Percentiles rank a stretch among this genome's conserved stretches.
Conservation (phyloP, 1,140 invertebrate species). For the Scaptodrosophila lebanonensis region DNA sequence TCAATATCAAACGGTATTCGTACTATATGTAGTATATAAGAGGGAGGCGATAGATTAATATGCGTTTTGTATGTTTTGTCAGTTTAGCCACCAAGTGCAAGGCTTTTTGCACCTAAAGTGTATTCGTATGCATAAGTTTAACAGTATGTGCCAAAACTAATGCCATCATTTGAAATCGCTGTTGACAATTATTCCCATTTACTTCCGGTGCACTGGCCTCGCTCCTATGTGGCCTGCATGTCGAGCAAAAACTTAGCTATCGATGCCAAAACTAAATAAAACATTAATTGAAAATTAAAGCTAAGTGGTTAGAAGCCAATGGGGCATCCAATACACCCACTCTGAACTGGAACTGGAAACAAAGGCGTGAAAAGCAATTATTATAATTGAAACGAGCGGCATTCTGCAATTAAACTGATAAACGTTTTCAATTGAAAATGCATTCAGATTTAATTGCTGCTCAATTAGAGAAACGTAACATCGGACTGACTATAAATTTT, state of each 20-base stretch:
- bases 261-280: constrained; percentile 4
- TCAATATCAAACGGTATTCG: too few species aligned
- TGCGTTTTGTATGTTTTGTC: too few species aligned
- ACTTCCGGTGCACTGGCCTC: constrained; percentile 8
- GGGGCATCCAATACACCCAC: neutral
- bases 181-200: too few species aligned
- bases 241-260: constrained; percentile 22
- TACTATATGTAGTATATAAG: too few species aligned
- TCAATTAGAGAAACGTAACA: constrained; percentile 27
- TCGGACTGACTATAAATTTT: constrained; percentile 34
- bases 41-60: too few species aligned
- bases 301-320: constrained; percentile 29
- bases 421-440: neutral
- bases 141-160: too few species aligned
- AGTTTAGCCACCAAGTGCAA: too few species aligned
- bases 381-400: neutral
- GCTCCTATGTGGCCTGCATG: constrained; percentile 28
- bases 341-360: too few species aligned
- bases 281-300: neutral
- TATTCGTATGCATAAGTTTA: too few species aligned
- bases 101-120: too few species aligned
- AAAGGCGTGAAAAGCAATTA: too few species aligned
- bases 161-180: too few species aligned
- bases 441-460: constrained; percentile 32
- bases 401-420: constrained; percentile 48